Evolutionary conservation across 2,888 invertebrate genomes (phyloP).

Genomic region (Amblyjoppa fuscipennis): DNA sequence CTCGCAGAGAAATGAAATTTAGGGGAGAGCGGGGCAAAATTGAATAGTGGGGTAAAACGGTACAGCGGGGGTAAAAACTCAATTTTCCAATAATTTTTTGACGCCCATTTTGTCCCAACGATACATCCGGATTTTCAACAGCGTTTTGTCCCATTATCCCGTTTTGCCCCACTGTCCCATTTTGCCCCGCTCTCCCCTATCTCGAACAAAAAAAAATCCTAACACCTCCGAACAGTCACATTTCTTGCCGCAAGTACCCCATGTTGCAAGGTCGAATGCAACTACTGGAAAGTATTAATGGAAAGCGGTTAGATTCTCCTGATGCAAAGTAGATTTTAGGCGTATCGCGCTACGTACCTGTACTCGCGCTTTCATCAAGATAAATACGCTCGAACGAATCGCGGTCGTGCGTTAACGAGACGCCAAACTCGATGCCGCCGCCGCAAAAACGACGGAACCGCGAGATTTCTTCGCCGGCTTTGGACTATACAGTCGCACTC

Average conservation of each 20-base stretch:
- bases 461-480: constrained; percentile 53
- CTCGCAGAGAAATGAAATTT: not conserved
- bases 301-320: constrained; percentile 38
- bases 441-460: constrained; percentile 23
- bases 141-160: too few species aligned
- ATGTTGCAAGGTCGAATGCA: not conserved
- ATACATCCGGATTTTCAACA: too few species aligned
- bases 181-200: too few species aligned
- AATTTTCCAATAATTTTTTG: too few species aligned
- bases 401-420: constrained; percentile 63
- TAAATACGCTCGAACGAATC: constrained; percentile 65
- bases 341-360: constrained; percentile 36
- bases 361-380: constrained; percentile 68
- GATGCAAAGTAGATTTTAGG: constrained; percentile 57
- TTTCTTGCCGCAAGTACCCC: not conserved
- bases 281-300: constrained; percentile 13
- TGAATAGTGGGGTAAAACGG: too few species aligned
- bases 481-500: constrained; percentile 46
- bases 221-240: not conserved
- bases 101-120: too few species aligned
- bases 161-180: too few species aligned
- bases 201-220: not conserved
- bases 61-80: too few species aligned
- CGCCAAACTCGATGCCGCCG: constrained; percentile 33
- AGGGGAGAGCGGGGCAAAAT: too few species aligned